A percentile compares a stretch with the other conserved stretches of the same genome.
Conservation (phyloP, 1,140 invertebrate species). For the Leptonema lineaticorne region DNA sequence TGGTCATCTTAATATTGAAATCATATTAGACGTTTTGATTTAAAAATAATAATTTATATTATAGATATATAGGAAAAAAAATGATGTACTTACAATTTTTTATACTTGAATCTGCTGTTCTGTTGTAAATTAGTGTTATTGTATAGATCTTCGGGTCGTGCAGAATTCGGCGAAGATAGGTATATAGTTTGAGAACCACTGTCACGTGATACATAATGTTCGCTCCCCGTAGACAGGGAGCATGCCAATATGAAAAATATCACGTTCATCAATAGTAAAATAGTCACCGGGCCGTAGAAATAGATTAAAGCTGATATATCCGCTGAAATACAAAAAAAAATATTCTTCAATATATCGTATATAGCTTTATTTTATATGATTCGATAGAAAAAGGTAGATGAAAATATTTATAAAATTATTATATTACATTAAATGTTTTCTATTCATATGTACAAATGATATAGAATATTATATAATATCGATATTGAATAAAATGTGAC, state of each 20-base stretch:
- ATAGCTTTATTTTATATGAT: too few relatives aligned
- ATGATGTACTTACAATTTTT: conserved; percentile 12
- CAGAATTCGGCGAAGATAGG: not conserved
- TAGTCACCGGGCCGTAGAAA: conserved; percentile 55
- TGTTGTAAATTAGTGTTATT: not conserved
- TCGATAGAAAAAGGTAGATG: too few relatives aligned
- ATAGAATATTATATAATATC: too few relatives aligned
- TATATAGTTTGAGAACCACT: not conserved
- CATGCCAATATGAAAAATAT: conserved; percentile 52
- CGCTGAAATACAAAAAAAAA: conserved; percentile 43
- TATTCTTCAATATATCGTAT: not conserved
- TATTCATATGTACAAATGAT: not conserved
- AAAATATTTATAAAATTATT: not conserved
- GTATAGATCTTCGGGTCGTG: not conserved
- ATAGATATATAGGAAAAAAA: not conserved
- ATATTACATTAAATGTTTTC: not conserved
- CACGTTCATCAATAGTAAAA: conserved; percentile 50
- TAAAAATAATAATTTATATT: too few relatives aligned
- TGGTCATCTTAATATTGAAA: too few relatives aligned
- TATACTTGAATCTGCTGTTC: conserved; percentile 1
- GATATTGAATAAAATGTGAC: too few relatives aligned
- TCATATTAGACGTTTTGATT: too few relatives aligned
- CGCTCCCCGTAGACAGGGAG: not conserved
- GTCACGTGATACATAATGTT: not conserved
- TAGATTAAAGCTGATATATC: conserved; percentile 52